Evolutionary conservation across 1,140 invertebrate species (phyloP).

Genomic region (Drosophila rufa): DNA sequence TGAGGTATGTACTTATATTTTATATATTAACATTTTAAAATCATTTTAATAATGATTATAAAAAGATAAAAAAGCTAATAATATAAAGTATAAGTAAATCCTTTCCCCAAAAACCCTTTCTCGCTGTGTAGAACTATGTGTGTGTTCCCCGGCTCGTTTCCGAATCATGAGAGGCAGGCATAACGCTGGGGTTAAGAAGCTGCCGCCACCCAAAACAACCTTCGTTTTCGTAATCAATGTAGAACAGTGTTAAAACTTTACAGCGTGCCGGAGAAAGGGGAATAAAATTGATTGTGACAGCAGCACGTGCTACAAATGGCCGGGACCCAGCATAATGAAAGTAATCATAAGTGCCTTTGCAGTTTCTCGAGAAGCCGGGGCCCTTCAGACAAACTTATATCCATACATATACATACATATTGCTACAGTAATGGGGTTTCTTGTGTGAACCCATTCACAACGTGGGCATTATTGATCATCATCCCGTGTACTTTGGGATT

Average conservation of each 20-base stretch:
- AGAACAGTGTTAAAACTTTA: slow-evolving; percentile 65
- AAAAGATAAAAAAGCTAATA: too few species aligned
- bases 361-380: slow-evolving; percentile 14
- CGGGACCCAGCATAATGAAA: slow-evolving; percentile 30
- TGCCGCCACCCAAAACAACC: slow-evolving; percentile 10
- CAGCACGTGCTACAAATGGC: slow-evolving; percentile 68
- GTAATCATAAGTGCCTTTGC: slow-evolving; percentile 45
- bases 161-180: slow-evolving; percentile 21
- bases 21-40: too few species aligned
- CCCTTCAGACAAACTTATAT: slow-evolving; percentile 6
- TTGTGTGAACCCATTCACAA: slow-evolving; percentile 40
- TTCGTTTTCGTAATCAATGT: slow-evolving; percentile 60
- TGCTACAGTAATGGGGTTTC: slow-evolving; percentile 7
- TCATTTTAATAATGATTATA: too few species aligned
- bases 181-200: slow-evolving; percentile 44
- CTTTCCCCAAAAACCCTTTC: background rate
- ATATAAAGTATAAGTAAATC: too few species aligned
- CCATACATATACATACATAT: slow-evolving; percentile 7
- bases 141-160: slow-evolving; percentile 27
- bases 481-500: slow-evolving; percentile 38
- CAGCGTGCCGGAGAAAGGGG: slow-evolving; percentile 22
- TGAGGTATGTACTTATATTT: too few species aligned
- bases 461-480: slow-evolving; percentile 39
- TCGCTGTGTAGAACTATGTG: slow-evolving; percentile 32
- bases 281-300: slow-evolving; percentile 69